Evolutionary conservation across 1,140 invertebrate species (phyloP).

Genomic region (Dryas iulia): DNA sequence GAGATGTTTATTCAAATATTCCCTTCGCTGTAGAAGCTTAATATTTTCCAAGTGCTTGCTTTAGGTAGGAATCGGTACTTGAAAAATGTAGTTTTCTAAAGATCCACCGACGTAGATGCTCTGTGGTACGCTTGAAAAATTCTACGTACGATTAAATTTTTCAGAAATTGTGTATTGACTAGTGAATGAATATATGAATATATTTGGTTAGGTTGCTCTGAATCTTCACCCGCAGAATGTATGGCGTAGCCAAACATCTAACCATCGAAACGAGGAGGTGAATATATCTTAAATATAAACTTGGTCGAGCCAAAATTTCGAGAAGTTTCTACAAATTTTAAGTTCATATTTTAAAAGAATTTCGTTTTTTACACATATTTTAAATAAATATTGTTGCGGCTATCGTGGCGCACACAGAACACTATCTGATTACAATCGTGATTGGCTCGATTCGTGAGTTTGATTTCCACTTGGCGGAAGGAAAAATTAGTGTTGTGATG

Average conservation of each 20-base stretch:
- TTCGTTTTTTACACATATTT: no score
- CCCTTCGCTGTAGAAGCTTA: constrained; percentile 3
- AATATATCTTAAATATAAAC: not conserved
- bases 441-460: no score
- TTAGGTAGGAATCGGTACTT: constrained; percentile 4
- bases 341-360: no score
- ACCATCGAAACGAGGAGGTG: not conserved
- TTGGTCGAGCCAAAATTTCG: not conserved
- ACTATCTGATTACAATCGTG: no score
- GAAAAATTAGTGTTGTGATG: no score
- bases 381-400: no score
- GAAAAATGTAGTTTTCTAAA: constrained; percentile 7
- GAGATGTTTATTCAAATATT: constrained; percentile 8
- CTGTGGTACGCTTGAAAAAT: not conserved
- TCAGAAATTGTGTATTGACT: not conserved
- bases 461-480: no score
- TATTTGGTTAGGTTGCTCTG: not conserved
- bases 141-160: not conserved
- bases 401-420: no score
- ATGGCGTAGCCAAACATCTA: not conserved
- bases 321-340: no score
- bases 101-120: not conserved
- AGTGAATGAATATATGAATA: not conserved
- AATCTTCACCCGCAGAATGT: not conserved
- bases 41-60: constrained; percentile 6